These are phyloP conservation scores for Alaudala cheleensis DNA, from an alignment of 2,113 vertebrate genomes.

Conservation along the genomic window DNA sequence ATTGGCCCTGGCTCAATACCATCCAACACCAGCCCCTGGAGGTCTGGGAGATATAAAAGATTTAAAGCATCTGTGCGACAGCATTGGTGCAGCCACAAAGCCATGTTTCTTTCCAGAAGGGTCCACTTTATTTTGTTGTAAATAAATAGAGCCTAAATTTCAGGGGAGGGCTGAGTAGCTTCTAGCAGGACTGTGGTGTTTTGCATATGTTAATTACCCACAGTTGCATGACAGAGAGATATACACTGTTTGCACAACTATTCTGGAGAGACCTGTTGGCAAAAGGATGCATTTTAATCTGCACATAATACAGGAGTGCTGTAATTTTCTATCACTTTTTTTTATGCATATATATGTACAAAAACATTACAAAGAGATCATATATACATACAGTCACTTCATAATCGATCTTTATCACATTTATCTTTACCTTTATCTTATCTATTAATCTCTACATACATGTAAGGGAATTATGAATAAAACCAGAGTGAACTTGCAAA, in stretches of 20 bases:
- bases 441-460: not conserved
- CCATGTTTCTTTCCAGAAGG: constrained; percentile 86
- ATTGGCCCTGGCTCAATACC: constrained; percentile 90
- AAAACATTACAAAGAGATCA: not conserved
- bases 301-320: not conserved
- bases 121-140: constrained; percentile 86
- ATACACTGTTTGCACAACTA: constrained; percentile 59
- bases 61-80: constrained; percentile 83
- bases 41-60: constrained; percentile 88
- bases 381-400: not conserved
- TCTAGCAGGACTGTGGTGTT: constrained; percentile 82
- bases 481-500: not conserved
- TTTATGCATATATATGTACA: not conserved
- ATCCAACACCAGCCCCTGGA: constrained; percentile 87
- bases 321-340: constrained; percentile 37
- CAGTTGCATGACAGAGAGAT: constrained; percentile 69
- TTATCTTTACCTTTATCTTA: not conserved
- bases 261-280: constrained; percentile 72
- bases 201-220: constrained; percentile 83
- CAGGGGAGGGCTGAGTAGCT: constrained; percentile 75
- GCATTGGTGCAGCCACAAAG: constrained; percentile 81
- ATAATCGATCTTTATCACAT: not conserved
- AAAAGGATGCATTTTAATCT: constrained; percentile 68
- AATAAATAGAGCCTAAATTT: constrained; percentile 85
- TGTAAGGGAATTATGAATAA: not conserved